Evolutionary conservation across 2,888 invertebrate genomes (phyloP).

Genomic region (Drosophila hamatofila): DNA sequence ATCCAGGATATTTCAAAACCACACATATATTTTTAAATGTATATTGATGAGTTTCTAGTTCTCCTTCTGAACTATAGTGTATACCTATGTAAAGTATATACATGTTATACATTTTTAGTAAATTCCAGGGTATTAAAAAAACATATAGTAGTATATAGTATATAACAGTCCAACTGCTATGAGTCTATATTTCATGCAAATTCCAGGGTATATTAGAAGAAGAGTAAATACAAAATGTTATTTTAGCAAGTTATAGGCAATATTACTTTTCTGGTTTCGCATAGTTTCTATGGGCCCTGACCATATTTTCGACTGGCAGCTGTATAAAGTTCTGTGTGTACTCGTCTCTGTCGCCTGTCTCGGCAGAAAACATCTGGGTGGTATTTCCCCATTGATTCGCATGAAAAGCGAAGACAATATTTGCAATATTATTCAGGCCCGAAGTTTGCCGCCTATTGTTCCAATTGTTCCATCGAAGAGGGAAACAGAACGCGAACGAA

Average conservation of each 20-base stretch:
- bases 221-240: not conserved
- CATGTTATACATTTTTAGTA: no score
- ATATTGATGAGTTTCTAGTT: no score
- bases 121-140: not conserved
- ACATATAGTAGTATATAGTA: no score
- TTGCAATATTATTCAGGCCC: conserved; percentile 60
- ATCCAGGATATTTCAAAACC: not conserved
- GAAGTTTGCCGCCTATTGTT: conserved; percentile 30
- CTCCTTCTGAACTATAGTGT: no score
- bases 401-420: conserved; percentile 38
- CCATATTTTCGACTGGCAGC: conserved; percentile 29
- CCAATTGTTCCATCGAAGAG: not conserved
- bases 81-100: no score
- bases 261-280: not conserved
- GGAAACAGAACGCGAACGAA: not conserved
- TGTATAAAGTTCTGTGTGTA: conserved; percentile 33
- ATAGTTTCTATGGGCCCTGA: conserved; percentile 8
- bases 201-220: no score
- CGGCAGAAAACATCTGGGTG: conserved; percentile 39
- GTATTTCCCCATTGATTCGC: conserved; percentile 44
- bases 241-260: not conserved
- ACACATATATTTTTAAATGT: no score
- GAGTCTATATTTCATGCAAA: no score
- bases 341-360: not conserved
- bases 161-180: no score